Evolutionary conservation across 2,113 vertebrate genomes (phyloP).

Genomic region (Poeciliopsis occidentalis): DNA sequence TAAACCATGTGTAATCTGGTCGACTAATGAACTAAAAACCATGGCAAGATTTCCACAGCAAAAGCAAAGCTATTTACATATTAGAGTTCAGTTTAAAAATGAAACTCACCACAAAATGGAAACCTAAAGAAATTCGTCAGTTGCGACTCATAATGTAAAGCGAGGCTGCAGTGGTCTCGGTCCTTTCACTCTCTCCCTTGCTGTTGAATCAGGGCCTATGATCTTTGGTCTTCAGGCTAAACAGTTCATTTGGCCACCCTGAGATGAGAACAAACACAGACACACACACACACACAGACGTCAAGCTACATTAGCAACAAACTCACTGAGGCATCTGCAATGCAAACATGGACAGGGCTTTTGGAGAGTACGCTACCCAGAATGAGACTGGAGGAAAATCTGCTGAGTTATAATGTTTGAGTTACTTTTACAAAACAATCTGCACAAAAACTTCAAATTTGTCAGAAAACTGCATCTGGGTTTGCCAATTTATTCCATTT

Average conservation of each 20-base stretch:
- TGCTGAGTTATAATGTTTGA: slow-evolving; percentile 24
- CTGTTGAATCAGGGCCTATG: slow-evolving; percentile 41
- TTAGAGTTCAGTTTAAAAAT: slow-evolving; percentile 2
- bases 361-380: slow-evolving; percentile 43
- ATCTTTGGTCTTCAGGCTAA: slow-evolving; percentile 68
- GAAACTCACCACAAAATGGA: slow-evolving; percentile 64
- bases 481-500: neutral
- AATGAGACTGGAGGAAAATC: slow-evolving; percentile 32
- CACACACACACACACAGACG: slow-evolving; percentile 53
- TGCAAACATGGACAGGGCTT: slow-evolving; percentile 68
- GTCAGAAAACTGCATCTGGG: too few species aligned
- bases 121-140: slow-evolving; percentile 25
- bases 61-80: slow-evolving; percentile 38
- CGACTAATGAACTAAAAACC: slow-evolving; percentile 45
- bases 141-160: slow-evolving; percentile 53
- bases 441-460: slow-evolving; percentile 9
- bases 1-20: slow-evolving; percentile 39
- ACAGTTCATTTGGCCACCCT: slow-evolving; percentile 67
- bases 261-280: slow-evolving; percentile 72
- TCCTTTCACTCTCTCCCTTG: slow-evolving; percentile 25
- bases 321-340: slow-evolving; percentile 67
- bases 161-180: slow-evolving; percentile 18
- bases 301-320: slow-evolving; percentile 73
- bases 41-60: slow-evolving; percentile 21
- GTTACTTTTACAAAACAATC: slow-evolving; percentile 9